Conservation (phyloP, 2,888 invertebrate genomes). For the Atherix ibis region DNA sequence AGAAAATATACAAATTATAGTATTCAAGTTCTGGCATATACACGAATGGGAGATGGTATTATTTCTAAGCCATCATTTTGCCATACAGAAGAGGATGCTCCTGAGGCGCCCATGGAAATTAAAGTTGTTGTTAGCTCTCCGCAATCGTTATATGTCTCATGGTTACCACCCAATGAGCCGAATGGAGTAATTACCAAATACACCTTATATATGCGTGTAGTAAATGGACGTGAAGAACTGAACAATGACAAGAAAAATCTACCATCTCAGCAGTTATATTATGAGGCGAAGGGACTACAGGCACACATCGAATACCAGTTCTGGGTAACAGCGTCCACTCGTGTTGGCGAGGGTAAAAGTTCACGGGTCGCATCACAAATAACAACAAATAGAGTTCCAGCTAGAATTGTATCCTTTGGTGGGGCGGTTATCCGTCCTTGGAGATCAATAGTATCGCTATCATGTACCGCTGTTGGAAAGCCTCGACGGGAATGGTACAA, state of each 20-base stretch:
- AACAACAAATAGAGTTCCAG: constrained; percentile 47
- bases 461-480: constrained; percentile 50
- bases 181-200: constrained; percentile 66
- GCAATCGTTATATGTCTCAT: constrained; percentile 58
- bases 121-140: constrained; percentile 62
- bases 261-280: constrained; percentile 45
- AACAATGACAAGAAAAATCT: constrained; percentile 51
- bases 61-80: constrained; percentile 51
- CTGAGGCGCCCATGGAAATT: constrained; percentile 61
- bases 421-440: constrained; percentile 48
- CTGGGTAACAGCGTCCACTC: constrained; percentile 62
- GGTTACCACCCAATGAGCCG: constrained; percentile 57
- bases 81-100: constrained; percentile 67
- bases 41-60: constrained; percentile 61
- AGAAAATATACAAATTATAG: constrained; percentile 68
- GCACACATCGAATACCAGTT: constrained; percentile 60
- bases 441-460: constrained; percentile 45
- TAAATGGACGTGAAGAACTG: constrained; percentile 50
- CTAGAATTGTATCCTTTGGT: constrained; percentile 55
- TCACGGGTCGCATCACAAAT: constrained; percentile 51
- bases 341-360: constrained; percentile 62
- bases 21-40: constrained; percentile 61
- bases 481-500: constrained; percentile 50
- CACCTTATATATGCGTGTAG: constrained; percentile 50
- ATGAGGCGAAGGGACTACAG: constrained; percentile 50